Conservation (phyloP, 2,797 vertebrate genomes). For the Hemibagrus guttatus region DNA sequence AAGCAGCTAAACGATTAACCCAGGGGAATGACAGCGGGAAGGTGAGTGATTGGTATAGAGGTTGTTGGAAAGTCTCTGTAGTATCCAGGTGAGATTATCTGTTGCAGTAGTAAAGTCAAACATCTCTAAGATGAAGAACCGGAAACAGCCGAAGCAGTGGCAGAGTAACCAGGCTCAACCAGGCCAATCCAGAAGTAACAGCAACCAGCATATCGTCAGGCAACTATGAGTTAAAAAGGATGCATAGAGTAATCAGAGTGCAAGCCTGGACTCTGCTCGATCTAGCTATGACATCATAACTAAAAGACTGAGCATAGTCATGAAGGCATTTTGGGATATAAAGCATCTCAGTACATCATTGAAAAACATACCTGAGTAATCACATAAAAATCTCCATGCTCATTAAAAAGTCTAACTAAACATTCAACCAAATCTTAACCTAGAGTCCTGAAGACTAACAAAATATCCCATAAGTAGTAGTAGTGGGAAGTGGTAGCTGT, state of each 20-base stretch:
- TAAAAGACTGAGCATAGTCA: not conserved
- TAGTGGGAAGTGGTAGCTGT: no score
- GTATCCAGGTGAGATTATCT: not conserved
- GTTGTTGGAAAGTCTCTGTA: not conserved
- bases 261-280: not conserved
- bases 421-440: not conserved
- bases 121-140: not conserved
- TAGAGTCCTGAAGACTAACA: not conserved
- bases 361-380: not conserved
- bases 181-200: not conserved
- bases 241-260: not conserved
- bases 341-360: not conserved
- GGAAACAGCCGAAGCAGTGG: not conserved
- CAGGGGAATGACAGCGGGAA: no score
- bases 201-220: not conserved
- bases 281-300: not conserved
- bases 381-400: no score
- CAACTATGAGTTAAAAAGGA: not conserved
- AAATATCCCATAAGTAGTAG: no score
- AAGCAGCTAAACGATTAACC: not conserved
- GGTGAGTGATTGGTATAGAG: not conserved
- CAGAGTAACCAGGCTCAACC: not conserved
- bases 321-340: not conserved
- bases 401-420: not conserved
- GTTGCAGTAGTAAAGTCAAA: not conserved